phyloP scores from a whole-genome alignment of 2,113 vertebrate genomes.

The Eublepharis macularius region DNA sequence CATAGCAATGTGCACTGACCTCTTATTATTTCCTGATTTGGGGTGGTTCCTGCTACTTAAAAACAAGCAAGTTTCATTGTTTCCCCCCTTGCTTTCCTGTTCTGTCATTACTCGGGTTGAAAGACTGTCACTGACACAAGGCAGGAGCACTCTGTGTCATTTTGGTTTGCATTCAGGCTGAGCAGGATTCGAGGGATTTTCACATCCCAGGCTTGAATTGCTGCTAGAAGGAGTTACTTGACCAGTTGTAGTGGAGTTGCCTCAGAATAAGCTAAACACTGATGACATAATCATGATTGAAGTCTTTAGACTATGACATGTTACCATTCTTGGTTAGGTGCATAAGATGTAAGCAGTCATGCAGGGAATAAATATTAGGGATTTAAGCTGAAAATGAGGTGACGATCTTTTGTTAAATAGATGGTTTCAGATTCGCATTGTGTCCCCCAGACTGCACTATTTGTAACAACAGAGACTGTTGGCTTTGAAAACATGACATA shows the following conservation, averaged over 20 bases:
- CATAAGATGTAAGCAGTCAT: background rate
- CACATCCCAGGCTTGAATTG: too few species aligned
- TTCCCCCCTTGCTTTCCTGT: background rate
- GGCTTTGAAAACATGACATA: background rate
- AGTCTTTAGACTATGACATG: background rate
- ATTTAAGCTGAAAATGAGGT: slow-evolving; percentile 2
- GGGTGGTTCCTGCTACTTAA: background rate
- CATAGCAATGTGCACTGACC: background rate
- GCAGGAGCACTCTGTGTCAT: background rate
- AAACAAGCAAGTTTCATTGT: background rate
- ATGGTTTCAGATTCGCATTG: background rate
- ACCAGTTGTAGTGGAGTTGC: background rate
- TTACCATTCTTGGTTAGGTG: background rate
- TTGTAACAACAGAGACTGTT: background rate
- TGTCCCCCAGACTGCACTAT: background rate
- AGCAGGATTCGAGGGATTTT: background rate
- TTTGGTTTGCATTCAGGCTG: background rate
- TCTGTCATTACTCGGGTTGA: background rate
- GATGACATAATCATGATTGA: background rate
- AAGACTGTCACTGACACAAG: background rate
- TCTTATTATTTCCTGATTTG: too few species aligned
- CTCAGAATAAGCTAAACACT: background rate
- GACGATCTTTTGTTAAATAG: background rate
- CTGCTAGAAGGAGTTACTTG: background rate
- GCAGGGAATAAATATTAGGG: background rate